Percentiles rank a stretch among this genome's conserved stretches.
Conservation (phyloP, 1,140 invertebrate genomes). For the Kradibia gibbosae region DNA sequence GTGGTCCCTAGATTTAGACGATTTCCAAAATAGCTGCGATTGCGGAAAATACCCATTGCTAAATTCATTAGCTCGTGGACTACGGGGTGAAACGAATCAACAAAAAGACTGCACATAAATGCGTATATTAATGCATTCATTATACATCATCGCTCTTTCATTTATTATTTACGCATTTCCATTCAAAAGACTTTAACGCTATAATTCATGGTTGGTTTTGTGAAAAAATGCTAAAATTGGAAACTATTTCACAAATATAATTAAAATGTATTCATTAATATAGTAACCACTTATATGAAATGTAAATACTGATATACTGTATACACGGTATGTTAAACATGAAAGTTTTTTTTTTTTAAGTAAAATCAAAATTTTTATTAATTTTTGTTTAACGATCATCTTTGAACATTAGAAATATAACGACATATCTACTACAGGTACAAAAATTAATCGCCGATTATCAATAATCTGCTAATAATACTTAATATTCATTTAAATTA, state of each 20-base stretch:
- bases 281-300: too few relatives aligned
- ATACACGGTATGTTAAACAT: too few relatives aligned
- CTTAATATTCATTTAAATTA: too few relatives aligned
- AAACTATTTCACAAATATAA: not conserved
- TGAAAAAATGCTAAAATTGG: not conserved
- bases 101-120: conserved; percentile 50
- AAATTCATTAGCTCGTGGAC: conserved; percentile 70
- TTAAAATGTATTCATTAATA: too few relatives aligned
- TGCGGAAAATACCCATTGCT: conserved; percentile 77
- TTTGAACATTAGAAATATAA: too few relatives aligned
- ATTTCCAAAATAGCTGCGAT: conserved; percentile 79
- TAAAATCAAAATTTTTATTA: too few relatives aligned
- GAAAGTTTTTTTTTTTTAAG: too few relatives aligned
- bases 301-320: too few relatives aligned
- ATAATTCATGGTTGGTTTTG: not conserved
- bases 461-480: too few relatives aligned
- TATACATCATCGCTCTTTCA: not conserved
- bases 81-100: conserved; percentile 32
- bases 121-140: not conserved
- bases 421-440: too few relatives aligned
- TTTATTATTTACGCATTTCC: not conserved
- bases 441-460: too few relatives aligned
- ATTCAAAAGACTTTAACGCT: not conserved
- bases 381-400: too few relatives aligned
- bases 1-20: conserved; percentile 86